Conservation (phyloP, 1,140 invertebrate genomes). For the Scaptomyza pallida region DNA sequence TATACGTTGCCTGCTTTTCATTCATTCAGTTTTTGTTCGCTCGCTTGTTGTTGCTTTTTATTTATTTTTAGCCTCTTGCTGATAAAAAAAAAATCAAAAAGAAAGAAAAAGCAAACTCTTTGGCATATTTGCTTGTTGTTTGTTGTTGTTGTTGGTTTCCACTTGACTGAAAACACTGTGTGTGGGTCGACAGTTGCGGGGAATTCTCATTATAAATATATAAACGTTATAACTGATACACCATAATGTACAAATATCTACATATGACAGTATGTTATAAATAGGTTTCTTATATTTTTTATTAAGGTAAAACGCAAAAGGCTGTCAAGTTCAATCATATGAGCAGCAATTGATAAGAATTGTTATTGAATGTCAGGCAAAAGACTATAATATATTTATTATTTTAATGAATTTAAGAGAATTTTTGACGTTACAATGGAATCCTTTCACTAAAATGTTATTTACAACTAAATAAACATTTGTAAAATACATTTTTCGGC, state of each 20-base stretch:
- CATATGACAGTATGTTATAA: background rate
- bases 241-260: background rate
- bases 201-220: background rate
- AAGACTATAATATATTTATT: background rate
- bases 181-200: background rate
- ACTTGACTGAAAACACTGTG: slow-evolving; percentile 2
- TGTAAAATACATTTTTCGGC: background rate
- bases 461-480: background rate
- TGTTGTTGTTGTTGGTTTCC: slow-evolving; percentile 11
- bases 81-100: slow-evolving; percentile 35
- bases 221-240: background rate
- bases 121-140: no score
- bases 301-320: background rate
- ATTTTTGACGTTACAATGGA: background rate
- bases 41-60: slow-evolving; percentile 15
- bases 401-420: background rate
- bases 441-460: background rate
- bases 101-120: slow-evolving; percentile 20
- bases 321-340: background rate
- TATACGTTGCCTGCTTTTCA: slow-evolving; percentile 37
- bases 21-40: slow-evolving; percentile 36
- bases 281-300: no score
- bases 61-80: slow-evolving; percentile 34
- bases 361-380: background rate
- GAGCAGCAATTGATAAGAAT: background rate